These are phyloP conservation scores for Andrena chrysosceles DNA, from an alignment of 2,888 invertebrate species.

Conservation along the genomic window DNA sequence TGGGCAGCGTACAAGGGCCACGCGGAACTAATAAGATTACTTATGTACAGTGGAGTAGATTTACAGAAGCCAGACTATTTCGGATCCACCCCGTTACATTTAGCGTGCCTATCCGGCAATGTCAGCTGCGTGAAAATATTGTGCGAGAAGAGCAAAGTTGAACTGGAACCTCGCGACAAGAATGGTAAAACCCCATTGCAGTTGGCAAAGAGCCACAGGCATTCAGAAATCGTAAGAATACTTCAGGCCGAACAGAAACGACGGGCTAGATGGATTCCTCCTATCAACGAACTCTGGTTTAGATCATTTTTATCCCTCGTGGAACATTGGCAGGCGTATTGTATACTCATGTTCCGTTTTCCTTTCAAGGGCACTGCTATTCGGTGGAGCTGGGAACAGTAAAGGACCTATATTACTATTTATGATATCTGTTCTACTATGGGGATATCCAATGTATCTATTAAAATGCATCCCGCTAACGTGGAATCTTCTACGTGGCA, in stretches of 20 bases:
- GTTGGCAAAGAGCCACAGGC: slow-evolving; percentile 95
- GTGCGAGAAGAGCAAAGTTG: slow-evolving; percentile 96
- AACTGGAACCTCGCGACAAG: slow-evolving; percentile 94
- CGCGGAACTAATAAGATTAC: slow-evolving; percentile 93
- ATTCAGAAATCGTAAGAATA: slow-evolving; percentile 93
- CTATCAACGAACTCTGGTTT: slow-evolving; percentile 93
- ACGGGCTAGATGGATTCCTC: slow-evolving; percentile 94
- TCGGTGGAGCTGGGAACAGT: slow-evolving; percentile 96
- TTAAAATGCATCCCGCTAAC: slow-evolving; percentile 95
- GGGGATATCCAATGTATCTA: slow-evolving; percentile 98
- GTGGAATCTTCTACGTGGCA: slow-evolving; percentile 94
- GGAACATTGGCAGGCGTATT: not conserved
- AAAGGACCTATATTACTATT: slow-evolving; percentile 95
- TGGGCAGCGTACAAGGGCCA: slow-evolving; percentile 98
- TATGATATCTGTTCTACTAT: slow-evolving; percentile 93
- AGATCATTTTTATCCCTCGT: slow-evolving; percentile 24
- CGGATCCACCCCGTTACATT: slow-evolving; percentile 95
- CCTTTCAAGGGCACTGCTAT: slow-evolving; percentile 90
- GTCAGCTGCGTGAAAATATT: slow-evolving; percentile 94
- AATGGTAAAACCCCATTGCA: slow-evolving; percentile 97
- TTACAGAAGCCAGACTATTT: slow-evolving; percentile 96
- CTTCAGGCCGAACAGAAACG: slow-evolving; percentile 92
- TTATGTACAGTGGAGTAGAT: slow-evolving; percentile 96
- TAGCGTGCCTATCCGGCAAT: slow-evolving; percentile 95
- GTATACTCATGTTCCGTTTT: not conserved